A percentile compares a stretch with the other conserved stretches of the same genome.
Evolutionary conservation across 2,888 invertebrate genomes (phyloP).

Genomic region (Melanchra persicariae): DNA sequence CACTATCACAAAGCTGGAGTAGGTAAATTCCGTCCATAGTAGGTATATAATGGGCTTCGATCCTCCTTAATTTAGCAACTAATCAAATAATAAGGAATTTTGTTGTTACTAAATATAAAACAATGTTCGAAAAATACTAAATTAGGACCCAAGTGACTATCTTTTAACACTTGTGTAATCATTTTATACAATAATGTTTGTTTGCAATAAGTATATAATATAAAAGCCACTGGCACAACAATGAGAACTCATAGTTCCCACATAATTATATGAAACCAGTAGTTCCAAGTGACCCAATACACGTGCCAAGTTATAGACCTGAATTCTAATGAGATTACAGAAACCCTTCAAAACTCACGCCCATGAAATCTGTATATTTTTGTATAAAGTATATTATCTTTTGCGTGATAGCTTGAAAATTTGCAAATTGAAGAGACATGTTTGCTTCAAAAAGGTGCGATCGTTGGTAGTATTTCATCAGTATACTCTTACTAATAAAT

Average conservation of each 20-base stretch:
- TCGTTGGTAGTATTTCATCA: background rate
- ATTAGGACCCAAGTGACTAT: too few relatives aligned
- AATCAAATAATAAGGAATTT: background rate
- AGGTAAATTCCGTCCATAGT: background rate
- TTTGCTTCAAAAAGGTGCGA: background rate
- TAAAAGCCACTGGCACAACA: background rate
- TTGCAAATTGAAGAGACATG: background rate
- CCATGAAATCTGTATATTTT: constrained; percentile 32
- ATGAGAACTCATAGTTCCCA: constrained; percentile 36
- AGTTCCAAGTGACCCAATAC: constrained; percentile 55
- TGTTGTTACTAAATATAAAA: too few relatives aligned
- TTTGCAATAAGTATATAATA: background rate
- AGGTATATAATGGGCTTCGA: too few relatives aligned
- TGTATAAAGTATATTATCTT: constrained; percentile 21
- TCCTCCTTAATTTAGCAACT: background rate
- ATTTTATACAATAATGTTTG: background rate
- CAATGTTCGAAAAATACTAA: too few relatives aligned
- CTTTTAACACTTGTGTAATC: too few relatives aligned
- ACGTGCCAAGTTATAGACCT: constrained; percentile 44
- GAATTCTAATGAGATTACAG: constrained; percentile 59
- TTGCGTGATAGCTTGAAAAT: constrained; percentile 3
- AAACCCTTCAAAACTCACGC: constrained; percentile 41
- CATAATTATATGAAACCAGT: background rate
- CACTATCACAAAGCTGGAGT: too few relatives aligned
- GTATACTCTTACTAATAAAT: background rate